Base-by-base conservation (phyloP, 2,797 vertebrate genomes). In the Hypotaenidia okinawae region DNA sequence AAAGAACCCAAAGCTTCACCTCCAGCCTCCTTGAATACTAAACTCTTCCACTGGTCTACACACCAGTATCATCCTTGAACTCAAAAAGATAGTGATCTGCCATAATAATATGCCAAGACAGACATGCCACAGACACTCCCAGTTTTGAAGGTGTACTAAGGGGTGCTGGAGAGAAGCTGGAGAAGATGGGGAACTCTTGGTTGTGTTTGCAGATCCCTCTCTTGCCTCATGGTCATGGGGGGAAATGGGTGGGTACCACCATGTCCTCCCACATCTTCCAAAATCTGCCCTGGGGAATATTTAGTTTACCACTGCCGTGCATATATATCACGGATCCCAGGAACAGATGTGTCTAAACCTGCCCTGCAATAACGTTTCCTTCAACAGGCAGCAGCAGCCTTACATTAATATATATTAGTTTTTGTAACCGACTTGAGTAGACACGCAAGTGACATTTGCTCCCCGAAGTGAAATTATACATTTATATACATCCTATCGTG, bases 171-270 rank as follows among this genome's bases (percentile, higher is more conserved):
- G 33, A 12, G 22, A 58, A 18, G 13, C 13, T 33, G n/a, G 18
- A 63, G 52, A 54, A n/a, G 11, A 8, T 0, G 1, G 32, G 25
- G 10, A 2, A 7, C 32, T 69, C 63, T 23, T 0, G 0, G 41
- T 2, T 18, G 37, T 1, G 2, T 19, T 11, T 54, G n/a, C 11
- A 39, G 9, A 39, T 54, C 63, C 67, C 55, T 14, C 41, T 43
- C 19, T 7, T 3, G 3, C 43, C 47, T 24, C 6, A 13, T 9
- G 39, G 59, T 0, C 43, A 13, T 1, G 12, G 3, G 22, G 17
- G 32, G 37, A 41, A 41, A 51, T 0, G 1, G 6, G 37, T 33
- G 57, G 59, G 59, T 47, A 55, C 7, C 28, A 37, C 33, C 19
- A 41, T 30, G 33, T 13, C 69, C 47, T 77, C 7, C 1, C 54